These are phyloP conservation scores for Pentalonia nigronervosa DNA, from an alignment of 1,140 invertebrate genomes.

Conservation along the genomic window DNA sequence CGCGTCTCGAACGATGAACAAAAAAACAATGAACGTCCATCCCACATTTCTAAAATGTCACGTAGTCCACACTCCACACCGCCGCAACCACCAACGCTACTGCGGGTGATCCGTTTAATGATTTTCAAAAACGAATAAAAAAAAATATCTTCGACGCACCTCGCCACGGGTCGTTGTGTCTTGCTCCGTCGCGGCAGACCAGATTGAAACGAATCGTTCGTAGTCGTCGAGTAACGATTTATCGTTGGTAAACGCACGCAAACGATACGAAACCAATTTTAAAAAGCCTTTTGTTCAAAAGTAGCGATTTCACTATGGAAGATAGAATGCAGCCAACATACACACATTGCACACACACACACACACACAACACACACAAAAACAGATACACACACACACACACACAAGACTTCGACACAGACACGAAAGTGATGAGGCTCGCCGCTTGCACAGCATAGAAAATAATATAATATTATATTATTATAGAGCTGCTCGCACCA, in stretches of 20 bases:
- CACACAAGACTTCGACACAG: background rate
- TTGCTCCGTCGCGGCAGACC: background rate
- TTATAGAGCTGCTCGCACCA: background rate
- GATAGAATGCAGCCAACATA: slow-evolving; percentile 45
- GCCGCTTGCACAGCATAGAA: background rate
- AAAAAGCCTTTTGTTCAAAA: slow-evolving; percentile 48
- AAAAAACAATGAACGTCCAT: slow-evolving; percentile 38
- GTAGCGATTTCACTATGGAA: slow-evolving; percentile 45
- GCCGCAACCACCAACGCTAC: slow-evolving; percentile 46
- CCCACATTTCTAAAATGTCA: slow-evolving; percentile 46
- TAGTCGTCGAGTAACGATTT: background rate
- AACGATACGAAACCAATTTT: background rate
- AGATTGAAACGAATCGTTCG: background rate
- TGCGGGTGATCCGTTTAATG: slow-evolving; percentile 28
- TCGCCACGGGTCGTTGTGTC: background rate
- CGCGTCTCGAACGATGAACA: background rate
- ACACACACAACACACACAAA: slow-evolving; percentile 1
- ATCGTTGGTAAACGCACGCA: background rate
- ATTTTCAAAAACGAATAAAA: slow-evolving; percentile 10
- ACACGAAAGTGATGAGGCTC: background rate
- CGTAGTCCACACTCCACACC: slow-evolving; percentile 57
- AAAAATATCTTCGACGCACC: background rate
- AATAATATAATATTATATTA: background rate
- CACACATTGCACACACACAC: background rate
- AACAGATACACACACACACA: background rate